phyloP scores from a whole-genome alignment of 2,797 vertebrate genomes.

The Helicolenus hilgendorfi region DNA sequence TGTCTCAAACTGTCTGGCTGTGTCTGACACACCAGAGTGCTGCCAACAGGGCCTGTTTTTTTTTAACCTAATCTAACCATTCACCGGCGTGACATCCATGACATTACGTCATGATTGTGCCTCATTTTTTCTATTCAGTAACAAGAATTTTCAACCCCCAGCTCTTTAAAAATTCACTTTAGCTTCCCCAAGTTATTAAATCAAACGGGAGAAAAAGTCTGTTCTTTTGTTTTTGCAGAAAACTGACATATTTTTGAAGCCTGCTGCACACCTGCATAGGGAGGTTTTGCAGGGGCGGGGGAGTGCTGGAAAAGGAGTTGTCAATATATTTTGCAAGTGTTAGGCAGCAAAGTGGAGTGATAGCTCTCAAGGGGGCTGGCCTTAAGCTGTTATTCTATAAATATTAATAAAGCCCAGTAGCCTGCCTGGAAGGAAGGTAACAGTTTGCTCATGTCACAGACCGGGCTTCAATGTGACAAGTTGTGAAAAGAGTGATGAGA shows the following conservation, averaged over 20 bases:
- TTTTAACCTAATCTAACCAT: neutral
- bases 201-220: conserved; percentile 25
- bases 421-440: conserved; percentile 89
- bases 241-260: conserved; percentile 64
- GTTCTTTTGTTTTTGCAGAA: conserved; percentile 62
- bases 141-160: conserved; percentile 3
- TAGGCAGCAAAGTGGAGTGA: conserved; percentile 85
- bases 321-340: conserved; percentile 90
- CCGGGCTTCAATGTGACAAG: conserved; percentile 83
- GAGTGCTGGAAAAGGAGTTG: conserved; percentile 81
- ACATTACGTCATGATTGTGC: conserved; percentile 37
- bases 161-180: conserved; percentile 18
- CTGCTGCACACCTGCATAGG: conserved; percentile 43
- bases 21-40: conserved; percentile 18
- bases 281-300: conserved; percentile 51
- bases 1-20: conserved; percentile 33
- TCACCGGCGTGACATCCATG: conserved; percentile 47
- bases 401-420: conserved; percentile 90
- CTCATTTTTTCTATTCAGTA: neutral
- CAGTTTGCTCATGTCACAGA: conserved; percentile 84
- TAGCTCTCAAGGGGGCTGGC: conserved; percentile 88
- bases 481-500: conserved; percentile 82
- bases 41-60: conserved; percentile 18
- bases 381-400: conserved; percentile 90
- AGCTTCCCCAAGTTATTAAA: conserved; percentile 30